Percentiles rank a stretch among this genome's conserved stretches.
phyloP scores from a whole-genome alignment of 2,797 vertebrate species.

The Brachyrhaphis roseni region DNA sequence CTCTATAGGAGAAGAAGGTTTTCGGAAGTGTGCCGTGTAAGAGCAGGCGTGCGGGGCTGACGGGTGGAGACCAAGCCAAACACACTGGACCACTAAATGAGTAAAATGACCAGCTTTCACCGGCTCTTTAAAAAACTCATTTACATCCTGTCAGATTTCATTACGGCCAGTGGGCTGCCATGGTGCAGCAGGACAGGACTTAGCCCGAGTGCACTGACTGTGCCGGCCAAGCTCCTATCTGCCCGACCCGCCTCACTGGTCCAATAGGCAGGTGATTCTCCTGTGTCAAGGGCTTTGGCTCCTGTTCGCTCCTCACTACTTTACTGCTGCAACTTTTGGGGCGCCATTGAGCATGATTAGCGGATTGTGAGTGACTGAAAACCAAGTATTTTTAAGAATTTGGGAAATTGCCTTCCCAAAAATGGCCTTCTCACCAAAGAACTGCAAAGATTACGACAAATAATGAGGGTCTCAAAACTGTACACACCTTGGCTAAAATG shows the following conservation, averaged over 20 bases:
- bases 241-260: conserved; percentile 78
- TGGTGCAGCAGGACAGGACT: conserved; percentile 78
- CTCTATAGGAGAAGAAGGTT: conserved; percentile 80
- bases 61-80: conserved; percentile 85
- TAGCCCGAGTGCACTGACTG: conserved; percentile 76
- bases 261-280: conserved; percentile 72
- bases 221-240: conserved; percentile 74
- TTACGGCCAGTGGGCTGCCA: conserved; percentile 83
- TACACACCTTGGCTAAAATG: neutral
- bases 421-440: neutral
- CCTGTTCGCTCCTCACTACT: conserved; percentile 16
- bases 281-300: conserved; percentile 63
- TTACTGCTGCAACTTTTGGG: conserved; percentile 31
- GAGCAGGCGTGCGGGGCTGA: conserved; percentile 76
- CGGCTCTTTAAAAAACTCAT: conserved; percentile 94
- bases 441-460: neutral
- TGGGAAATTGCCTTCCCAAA: neutral
- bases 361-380: conserved; percentile 75
- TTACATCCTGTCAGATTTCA: conserved; percentile 98
- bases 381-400: conserved; percentile 63
- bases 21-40: conserved; percentile 78
- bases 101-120: conserved; percentile 93
- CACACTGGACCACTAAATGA: conserved; percentile 94
- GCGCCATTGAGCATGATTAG: conserved; percentile 63
- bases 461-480: neutral